Evolutionary conservation across 1,140 invertebrate genomes (phyloP).

Genomic region (Adelges cooleyi): DNA sequence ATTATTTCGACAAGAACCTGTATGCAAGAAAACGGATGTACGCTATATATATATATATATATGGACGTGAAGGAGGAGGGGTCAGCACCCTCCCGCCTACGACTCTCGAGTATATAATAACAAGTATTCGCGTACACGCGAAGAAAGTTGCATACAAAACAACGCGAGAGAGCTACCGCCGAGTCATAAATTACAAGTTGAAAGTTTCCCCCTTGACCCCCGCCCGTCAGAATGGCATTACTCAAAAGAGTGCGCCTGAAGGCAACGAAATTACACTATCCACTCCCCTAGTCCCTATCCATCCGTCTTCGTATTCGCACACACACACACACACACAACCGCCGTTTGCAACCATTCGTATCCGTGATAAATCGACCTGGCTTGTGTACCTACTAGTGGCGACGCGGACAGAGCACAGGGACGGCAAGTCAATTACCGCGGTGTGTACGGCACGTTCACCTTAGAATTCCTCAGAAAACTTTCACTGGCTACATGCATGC

Average conservation of each 20-base stretch:
- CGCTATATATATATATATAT: too few relatives aligned
- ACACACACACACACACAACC: too few relatives aligned
- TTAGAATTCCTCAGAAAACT: slow-evolving; percentile 25
- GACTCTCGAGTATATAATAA: too few relatives aligned
- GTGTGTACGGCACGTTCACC: neutral
- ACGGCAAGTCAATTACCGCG: slow-evolving; percentile 21
- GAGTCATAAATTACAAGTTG: slow-evolving; percentile 28
- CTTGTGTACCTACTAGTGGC: too few relatives aligned
- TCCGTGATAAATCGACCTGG: slow-evolving; percentile 23
- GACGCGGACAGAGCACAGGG: neutral
- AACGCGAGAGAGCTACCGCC: neutral
- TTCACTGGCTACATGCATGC: too few relatives aligned
- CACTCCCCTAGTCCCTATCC: neutral
- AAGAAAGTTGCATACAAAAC: slow-evolving; percentile 29
- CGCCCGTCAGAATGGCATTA: slow-evolving; percentile 13
- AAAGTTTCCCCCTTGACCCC: neutral
- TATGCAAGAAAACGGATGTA: neutral
- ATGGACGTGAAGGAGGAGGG: too few relatives aligned
- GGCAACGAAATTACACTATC: slow-evolving; percentile 22
- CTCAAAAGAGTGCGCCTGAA: slow-evolving; percentile 28
- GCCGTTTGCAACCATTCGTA: slow-evolving; percentile 22
- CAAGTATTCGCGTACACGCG: neutral
- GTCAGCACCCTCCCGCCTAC: too few relatives aligned
- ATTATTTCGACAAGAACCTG: slow-evolving; percentile 26
- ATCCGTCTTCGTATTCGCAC: neutral